Evolutionary conservation across 2,113 vertebrate species (phyloP).

Genomic region (Origma solitaria): DNA sequence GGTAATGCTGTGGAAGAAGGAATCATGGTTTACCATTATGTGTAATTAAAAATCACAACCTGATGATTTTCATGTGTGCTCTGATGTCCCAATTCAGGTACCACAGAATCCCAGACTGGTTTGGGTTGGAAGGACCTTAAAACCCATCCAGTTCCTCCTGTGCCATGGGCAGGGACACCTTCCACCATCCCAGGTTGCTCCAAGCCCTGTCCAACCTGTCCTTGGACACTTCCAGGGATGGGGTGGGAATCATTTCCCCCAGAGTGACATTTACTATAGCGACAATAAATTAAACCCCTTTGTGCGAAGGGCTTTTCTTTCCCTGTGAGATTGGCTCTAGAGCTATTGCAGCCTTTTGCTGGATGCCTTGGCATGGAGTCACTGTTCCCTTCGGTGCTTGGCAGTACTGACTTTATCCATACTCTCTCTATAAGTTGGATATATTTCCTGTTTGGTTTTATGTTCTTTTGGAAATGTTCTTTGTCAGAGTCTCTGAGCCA

Average conservation of each 20-base stretch:
- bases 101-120: background rate
- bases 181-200: accelerated
- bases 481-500: background rate
- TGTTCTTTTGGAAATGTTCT: background rate
- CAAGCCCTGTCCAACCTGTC: background rate
- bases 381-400: background rate
- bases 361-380: background rate
- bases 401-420: background rate
- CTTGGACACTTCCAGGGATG: background rate
- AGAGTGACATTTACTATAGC: background rate
- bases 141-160: background rate
- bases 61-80: background rate
- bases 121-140: background rate
- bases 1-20: background rate
- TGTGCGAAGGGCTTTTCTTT: background rate
- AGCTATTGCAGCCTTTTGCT: background rate
- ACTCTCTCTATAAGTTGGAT: background rate
- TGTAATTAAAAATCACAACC: background rate
- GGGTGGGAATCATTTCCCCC: background rate
- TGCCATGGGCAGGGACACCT: background rate
- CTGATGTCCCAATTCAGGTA: background rate
- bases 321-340: background rate
- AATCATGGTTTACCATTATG: background rate
- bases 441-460: background rate
- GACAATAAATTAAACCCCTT: background rate